phyloP scores from a whole-genome alignment of 2,888 invertebrate species.

The Diplolepis rosae region DNA sequence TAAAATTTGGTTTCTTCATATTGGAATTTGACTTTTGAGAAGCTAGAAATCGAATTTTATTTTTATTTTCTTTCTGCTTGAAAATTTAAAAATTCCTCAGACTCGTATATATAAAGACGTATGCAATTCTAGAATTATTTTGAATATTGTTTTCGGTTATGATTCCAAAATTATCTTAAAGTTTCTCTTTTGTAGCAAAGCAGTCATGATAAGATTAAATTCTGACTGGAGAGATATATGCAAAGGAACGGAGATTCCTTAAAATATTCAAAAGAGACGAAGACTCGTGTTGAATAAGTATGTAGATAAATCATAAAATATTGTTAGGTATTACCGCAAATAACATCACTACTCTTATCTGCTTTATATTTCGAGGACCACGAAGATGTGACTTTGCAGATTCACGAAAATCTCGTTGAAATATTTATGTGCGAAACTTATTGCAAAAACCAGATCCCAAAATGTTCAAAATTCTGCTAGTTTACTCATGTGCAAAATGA shows the following conservation, averaged over 20 bases:
- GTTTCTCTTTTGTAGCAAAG: too few species aligned
- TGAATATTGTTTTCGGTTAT: too few species aligned
- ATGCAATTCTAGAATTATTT: too few species aligned
- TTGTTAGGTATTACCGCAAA: conserved; percentile 7
- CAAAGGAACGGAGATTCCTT: background rate
- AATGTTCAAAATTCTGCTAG: background rate
- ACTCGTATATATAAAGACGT: too few species aligned
- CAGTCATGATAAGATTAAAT: too few species aligned
- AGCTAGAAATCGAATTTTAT: too few species aligned
- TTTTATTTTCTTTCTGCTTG: too few species aligned
- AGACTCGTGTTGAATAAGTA: background rate
- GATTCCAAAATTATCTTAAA: too few species aligned
- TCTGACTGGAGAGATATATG: too few species aligned
- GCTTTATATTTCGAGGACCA: background rate
- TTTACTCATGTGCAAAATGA: background rate
- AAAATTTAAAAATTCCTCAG: too few species aligned
- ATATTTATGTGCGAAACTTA: conserved; percentile 1
- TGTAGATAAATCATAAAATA: background rate
- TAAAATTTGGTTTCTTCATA: too few species aligned
- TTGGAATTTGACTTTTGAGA: too few species aligned
- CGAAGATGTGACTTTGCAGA: conserved; percentile 8
- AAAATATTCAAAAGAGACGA: background rate
- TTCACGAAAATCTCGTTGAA: background rate
- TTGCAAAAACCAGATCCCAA: background rate
- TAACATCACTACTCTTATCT: background rate